Evolutionary conservation across 92 coral and sea anemone genomes (phyloP).

Genomic region (Phenganax subtilis): DNA sequence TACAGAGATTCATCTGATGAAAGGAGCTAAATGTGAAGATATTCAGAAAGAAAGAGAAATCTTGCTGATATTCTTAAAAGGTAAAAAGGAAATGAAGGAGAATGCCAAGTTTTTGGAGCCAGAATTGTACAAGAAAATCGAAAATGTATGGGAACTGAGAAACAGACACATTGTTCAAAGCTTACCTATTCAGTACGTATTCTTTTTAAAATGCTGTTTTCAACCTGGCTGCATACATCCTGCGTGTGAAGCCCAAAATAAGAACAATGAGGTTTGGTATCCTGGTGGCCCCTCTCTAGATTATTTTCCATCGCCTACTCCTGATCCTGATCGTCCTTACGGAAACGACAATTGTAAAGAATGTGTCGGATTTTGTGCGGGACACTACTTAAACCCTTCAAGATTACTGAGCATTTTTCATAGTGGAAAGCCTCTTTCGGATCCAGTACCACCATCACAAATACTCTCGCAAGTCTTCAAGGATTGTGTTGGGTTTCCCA

Average conservation of each 20-base stretch:
- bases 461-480: conserved; percentile 37
- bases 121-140: conserved; percentile 27
- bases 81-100: conserved; percentile 9
- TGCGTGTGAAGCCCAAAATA: conserved; percentile 26
- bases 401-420: conserved; percentile 22
- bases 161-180: conserved; percentile 30
- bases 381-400: conserved; percentile 42
- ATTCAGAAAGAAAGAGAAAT: conserved; percentile 28
- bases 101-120: conserved; percentile 19
- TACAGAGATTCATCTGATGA: conserved; percentile 33
- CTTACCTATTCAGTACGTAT: conserved; percentile 31
- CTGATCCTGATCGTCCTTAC: conserved; percentile 46
- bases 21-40: conserved; percentile 37
- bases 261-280: conserved; percentile 34
- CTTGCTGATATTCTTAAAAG: conserved; percentile 1
- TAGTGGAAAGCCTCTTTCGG: conserved; percentile 25
- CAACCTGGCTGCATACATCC: conserved; percentile 44
- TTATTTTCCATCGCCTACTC: conserved; percentile 43
- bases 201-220: conserved; percentile 36
- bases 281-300: conserved; percentile 40
- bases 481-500: conserved; percentile 42
- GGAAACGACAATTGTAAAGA: conserved; percentile 39
- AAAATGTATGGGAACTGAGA: conserved; percentile 29
- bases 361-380: conserved; percentile 40
- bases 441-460: conserved; percentile 44